Conservation (phyloP, 2,113 vertebrate genomes). For the Caracal caracal region DNA sequence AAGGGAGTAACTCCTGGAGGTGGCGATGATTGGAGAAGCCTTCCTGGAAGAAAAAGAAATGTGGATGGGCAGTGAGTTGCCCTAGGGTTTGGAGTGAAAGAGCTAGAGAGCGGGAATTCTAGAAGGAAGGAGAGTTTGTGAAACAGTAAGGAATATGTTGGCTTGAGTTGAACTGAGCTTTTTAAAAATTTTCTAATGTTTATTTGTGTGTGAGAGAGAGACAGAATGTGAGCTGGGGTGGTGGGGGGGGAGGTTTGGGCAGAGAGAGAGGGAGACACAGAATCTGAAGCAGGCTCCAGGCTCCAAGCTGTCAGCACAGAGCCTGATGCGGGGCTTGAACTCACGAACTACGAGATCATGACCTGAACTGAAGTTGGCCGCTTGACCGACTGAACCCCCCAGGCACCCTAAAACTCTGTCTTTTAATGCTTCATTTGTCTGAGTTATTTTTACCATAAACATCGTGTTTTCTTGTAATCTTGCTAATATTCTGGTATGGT, state of each 20-base stretch:
- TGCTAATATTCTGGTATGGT: not conserved
- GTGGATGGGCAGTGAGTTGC: not conserved
- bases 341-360: no score
- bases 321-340: no score
- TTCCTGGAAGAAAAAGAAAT: not conserved
- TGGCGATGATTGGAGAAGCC: not conserved
- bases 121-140: not conserved
- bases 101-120: not conserved
- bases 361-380: no score
- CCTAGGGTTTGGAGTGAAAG: not conserved
- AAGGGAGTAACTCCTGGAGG: not conserved
- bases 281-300: no score
- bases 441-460: not conserved
- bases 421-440: constrained; percentile 7
- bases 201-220: no score
- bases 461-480: not conserved
- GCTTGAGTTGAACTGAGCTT: not conserved
- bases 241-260: no score
- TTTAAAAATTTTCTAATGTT: no score
- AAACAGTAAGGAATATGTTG: not conserved
- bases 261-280: no score
- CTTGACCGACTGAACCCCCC: no score
- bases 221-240: no score
- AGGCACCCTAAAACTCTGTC: not conserved
- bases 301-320: no score